phyloP scores from a whole-genome alignment of 2,797 vertebrate species.

The Arctocebus calabarensis region DNA sequence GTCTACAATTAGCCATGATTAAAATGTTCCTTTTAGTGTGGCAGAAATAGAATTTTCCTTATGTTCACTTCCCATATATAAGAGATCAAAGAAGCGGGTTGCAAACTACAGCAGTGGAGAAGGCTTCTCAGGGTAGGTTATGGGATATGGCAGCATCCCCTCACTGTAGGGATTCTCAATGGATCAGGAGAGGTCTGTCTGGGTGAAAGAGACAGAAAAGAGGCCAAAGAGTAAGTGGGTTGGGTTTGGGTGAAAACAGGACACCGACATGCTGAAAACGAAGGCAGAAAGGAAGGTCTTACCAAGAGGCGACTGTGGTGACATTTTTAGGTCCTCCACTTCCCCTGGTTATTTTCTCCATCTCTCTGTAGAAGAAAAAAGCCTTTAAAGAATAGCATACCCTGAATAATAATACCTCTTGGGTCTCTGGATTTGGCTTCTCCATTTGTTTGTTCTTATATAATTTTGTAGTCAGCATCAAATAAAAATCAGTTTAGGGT shows the following conservation, averaged over 20 bases:
- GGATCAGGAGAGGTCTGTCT: not conserved
- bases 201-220: not conserved
- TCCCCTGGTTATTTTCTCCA: not conserved
- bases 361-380: not conserved
- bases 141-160: rapidly evolving
- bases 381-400: not conserved
- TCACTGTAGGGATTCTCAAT: not conserved
- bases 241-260: not conserved
- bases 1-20: not conserved
- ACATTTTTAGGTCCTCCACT: not conserved
- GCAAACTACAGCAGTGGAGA: not conserved
- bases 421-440: not conserved
- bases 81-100: not conserved
- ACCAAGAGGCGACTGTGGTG: not conserved
- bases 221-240: not conserved
- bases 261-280: not conserved
- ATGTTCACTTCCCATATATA: not conserved
- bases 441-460: not conserved
- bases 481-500: not conserved
- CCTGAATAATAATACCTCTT: not conserved
- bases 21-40: not conserved
- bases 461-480: not conserved
- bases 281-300: not conserved
- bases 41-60: not conserved
- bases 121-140: not conserved